phyloP scores from a whole-genome alignment of 1,140 invertebrate species.

The Calycopis cecrops region DNA sequence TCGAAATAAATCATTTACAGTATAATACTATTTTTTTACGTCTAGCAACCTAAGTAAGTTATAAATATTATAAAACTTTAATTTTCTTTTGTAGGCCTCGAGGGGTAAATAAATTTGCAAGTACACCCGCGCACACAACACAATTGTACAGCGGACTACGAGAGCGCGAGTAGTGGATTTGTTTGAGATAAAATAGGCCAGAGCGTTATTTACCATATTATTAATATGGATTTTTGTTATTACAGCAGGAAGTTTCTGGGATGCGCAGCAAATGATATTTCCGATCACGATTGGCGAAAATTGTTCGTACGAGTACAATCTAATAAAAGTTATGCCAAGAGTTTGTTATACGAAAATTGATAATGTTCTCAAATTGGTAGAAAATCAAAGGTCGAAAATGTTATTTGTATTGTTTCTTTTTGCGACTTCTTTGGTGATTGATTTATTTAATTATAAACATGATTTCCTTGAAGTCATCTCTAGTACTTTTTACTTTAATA shows the following conservation, averaged over 20 bases:
- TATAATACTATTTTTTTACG: too few species aligned
- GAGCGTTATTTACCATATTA: too few species aligned
- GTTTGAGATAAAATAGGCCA: neutral
- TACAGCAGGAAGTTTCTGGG: neutral
- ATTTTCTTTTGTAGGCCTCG: neutral
- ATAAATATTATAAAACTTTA: slow-evolving; percentile 2
- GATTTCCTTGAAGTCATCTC: too few species aligned
- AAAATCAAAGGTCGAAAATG: slow-evolving; percentile 4
- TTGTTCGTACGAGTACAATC: neutral
- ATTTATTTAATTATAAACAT: too few species aligned
- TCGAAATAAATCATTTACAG: too few species aligned
- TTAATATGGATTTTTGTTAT: too few species aligned
- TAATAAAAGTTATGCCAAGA: slow-evolving; percentile 7
- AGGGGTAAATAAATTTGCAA: neutral
- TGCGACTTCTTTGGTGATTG: too few species aligned
- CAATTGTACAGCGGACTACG: neutral
- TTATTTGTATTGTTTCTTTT: neutral
- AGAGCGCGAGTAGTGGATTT: neutral
- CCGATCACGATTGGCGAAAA: slow-evolving; percentile 4
- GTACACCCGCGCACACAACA: neutral
- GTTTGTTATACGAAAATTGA: neutral
- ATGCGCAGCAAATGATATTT: neutral
- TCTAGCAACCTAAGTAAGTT: neutral
- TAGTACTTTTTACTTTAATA: too few species aligned
- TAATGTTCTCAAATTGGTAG: neutral